These are phyloP conservation scores for Ornithorhynchus anatinus DNA, from an alignment of 2,113 vertebrate species.

Conservation along the genomic window DNA sequence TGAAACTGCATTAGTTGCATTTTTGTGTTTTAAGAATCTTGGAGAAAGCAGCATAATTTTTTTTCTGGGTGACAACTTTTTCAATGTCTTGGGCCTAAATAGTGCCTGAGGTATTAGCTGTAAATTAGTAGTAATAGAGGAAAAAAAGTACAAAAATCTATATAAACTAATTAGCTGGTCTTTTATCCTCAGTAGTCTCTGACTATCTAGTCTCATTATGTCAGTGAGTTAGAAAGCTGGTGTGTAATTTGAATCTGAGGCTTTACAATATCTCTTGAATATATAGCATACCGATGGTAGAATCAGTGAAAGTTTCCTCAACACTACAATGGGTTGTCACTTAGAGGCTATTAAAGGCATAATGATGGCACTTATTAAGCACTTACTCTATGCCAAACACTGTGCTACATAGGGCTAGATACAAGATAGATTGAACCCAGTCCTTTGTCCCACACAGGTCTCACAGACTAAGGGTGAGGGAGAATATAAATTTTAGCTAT, in stretches of 20 bases:
- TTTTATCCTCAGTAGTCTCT: neutral
- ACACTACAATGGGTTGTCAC: neutral
- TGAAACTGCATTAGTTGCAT: neutral
- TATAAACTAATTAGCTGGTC: neutral
- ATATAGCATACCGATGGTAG: neutral
- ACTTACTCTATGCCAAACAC: neutral
- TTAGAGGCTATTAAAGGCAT: neutral
- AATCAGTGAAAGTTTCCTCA: neutral
- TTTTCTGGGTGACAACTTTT: neutral
- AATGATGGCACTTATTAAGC: neutral
- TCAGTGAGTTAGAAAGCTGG: neutral
- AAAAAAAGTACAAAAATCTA: neutral
- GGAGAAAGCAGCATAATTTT: neutral
- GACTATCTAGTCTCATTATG: rapidly evolving
- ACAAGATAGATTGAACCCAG: neutral
- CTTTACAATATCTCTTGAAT: neutral
- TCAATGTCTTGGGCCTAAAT: neutral
- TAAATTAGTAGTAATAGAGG: neutral
- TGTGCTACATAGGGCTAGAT: neutral
- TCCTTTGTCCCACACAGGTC: neutral
- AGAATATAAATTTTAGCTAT: no score
- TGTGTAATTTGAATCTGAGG: neutral
- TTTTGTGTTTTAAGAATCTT: constrained; percentile 19
- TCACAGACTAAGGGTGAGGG: no score
- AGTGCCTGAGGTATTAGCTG: neutral